Conservation (phyloP, 2,797 vertebrate genomes). For the Diplodus sargus region DNA sequence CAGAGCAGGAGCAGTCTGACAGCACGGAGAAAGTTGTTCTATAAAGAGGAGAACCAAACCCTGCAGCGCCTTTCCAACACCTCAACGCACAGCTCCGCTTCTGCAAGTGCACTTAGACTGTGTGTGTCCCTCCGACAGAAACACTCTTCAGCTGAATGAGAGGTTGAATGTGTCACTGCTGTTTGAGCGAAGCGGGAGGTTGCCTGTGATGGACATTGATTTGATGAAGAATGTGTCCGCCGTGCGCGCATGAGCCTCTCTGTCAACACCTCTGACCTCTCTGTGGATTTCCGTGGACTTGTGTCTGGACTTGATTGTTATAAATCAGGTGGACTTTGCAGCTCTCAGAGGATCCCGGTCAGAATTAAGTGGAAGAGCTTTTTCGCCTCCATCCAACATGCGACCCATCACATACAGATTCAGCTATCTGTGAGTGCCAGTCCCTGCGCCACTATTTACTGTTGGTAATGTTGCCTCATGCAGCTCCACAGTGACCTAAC, state of each 20-base stretch:
- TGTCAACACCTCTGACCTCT: constrained; percentile 47
- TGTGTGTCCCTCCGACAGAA: constrained; percentile 30
- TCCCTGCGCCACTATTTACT: constrained; percentile 7
- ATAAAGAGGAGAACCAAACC: background rate
- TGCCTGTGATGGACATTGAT: constrained; percentile 38
- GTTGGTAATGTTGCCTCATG: constrained; percentile 8
- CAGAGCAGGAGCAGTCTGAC: constrained; percentile 39
- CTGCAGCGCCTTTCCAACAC: constrained; percentile 41
- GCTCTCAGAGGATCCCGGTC: constrained; percentile 11
- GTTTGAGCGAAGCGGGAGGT: constrained; percentile 5
- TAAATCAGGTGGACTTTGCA: constrained; percentile 10
- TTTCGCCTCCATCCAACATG: constrained; percentile 78
- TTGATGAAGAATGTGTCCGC: constrained; percentile 35
- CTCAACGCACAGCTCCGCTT: constrained; percentile 47
- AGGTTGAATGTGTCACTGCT: constrained; percentile 7
- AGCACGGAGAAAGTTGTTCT: constrained; percentile 41
- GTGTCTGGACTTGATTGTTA: constrained; percentile 35
- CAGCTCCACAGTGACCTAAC: background rate
- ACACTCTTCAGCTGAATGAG: background rate
- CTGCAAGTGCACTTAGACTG: constrained; percentile 74
- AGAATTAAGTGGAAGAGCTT: constrained; percentile 25
- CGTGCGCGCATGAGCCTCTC: constrained; percentile 18
- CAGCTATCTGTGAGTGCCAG: constrained; percentile 85
- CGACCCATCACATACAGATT: constrained; percentile 78
- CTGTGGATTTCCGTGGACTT: constrained; percentile 50